These are phyloP conservation scores for Drosophila recens DNA, from an alignment of 2,888 invertebrate species.

Conservation along the genomic window DNA sequence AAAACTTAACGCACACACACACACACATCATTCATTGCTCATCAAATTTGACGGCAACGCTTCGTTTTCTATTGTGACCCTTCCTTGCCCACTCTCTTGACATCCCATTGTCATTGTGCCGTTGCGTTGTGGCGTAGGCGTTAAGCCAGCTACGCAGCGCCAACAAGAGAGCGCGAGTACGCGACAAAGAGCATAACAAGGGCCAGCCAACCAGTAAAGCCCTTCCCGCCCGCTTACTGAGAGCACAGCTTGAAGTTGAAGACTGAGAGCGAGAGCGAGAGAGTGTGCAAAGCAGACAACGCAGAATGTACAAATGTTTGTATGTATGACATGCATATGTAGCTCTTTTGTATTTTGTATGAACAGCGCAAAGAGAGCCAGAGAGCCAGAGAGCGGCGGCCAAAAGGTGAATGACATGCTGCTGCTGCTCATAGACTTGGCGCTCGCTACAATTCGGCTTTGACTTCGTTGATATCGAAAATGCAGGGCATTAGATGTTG, in stretches of 20 bases:
- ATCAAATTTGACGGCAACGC: constrained; percentile 66
- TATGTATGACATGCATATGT: neutral
- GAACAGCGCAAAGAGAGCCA: constrained; percentile 31
- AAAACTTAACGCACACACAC: constrained; percentile 25
- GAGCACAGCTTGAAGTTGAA: constrained; percentile 38
- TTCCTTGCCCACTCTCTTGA: constrained; percentile 22
- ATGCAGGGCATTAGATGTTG: constrained; percentile 59
- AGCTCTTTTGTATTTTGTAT: too few relatives aligned
- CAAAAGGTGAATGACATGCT: constrained; percentile 76
- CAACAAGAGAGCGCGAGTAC: constrained; percentile 8
- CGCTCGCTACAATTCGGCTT: constrained; percentile 50
- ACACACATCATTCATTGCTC: constrained; percentile 65
- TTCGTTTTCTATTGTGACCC: constrained; percentile 67
- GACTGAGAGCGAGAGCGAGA: constrained; percentile 17
- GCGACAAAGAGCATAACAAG: constrained; percentile 46
- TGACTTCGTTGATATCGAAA: constrained; percentile 60
- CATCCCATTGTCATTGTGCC: constrained; percentile 27
- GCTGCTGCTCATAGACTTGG: constrained; percentile 48
- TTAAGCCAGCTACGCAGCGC: constrained; percentile 65
- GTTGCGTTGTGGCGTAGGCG: constrained; percentile 56
- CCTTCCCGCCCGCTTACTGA: constrained; percentile 11
- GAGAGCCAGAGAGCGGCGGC: constrained; percentile 50
- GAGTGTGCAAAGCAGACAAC: constrained; percentile 17
- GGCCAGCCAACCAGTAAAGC: constrained; percentile 34
- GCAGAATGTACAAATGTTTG: neutral